Evolutionary conservation across 2,113 vertebrate genomes (phyloP).

Genomic region (Corydoras maculifer): DNA sequence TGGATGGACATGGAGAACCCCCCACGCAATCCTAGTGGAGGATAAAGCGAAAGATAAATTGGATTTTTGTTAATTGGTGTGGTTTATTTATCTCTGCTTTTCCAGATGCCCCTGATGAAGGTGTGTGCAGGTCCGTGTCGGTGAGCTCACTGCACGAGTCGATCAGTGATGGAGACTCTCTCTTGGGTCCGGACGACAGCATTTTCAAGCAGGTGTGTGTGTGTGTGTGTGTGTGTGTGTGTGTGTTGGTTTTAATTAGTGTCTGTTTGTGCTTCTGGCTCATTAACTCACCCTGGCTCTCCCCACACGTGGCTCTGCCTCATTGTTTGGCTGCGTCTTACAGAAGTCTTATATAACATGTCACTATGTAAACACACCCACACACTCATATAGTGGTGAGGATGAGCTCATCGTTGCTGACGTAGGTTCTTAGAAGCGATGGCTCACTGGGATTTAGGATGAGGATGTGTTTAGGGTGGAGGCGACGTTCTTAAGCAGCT

Average conservation of each 20-base stretch:
- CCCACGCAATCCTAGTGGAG: too few species aligned
- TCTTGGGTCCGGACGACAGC: conserved; percentile 39
- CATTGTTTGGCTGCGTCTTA: not conserved
- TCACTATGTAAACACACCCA: conserved; percentile 14
- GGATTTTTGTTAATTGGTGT: too few species aligned
- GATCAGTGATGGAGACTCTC: conserved; percentile 39
- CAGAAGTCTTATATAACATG: conserved; percentile 21
- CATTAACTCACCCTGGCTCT: not conserved
- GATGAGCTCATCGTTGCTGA: conserved; percentile 18
- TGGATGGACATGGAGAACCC: too few species aligned
- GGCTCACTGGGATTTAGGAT: not conserved
- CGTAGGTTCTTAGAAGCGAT: not conserved
- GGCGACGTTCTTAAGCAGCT: not conserved
- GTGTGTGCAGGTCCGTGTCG: conserved; percentile 20
- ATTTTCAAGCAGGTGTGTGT: conserved; percentile 41
- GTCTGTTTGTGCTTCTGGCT: conserved; percentile 2
- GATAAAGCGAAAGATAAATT: too few species aligned
- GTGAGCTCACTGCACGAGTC: conserved; percentile 31
- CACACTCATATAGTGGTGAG: not conserved
- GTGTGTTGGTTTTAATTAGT: conserved; percentile 20
- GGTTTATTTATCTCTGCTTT: not conserved
- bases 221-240: conserved; percentile 1
- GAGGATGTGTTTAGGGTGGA: not conserved
- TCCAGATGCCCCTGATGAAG: not conserved
- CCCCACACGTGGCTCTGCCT: not conserved